These are phyloP conservation scores for Decapterus maruadsi DNA, from an alignment of 2,797 vertebrate genomes.

Conservation along the genomic window DNA sequence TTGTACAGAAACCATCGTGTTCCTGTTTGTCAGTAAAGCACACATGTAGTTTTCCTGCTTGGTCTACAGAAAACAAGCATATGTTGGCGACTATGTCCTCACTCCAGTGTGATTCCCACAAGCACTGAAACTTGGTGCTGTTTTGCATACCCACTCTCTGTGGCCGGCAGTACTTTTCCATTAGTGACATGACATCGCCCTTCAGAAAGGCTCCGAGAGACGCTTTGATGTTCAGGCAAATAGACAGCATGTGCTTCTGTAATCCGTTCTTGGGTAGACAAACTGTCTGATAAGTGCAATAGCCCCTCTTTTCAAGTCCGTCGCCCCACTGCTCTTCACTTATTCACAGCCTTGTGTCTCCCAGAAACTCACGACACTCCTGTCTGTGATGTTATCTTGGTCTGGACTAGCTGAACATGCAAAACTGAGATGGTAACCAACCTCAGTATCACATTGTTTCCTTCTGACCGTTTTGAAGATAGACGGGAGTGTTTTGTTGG, in stretches of 20 bases:
- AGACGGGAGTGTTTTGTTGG: neutral
- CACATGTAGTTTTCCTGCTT: neutral
- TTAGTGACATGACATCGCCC: slow-evolving; percentile 52
- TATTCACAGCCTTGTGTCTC: slow-evolving; percentile 1
- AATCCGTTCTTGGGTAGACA: neutral
- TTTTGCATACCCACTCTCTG: slow-evolving; percentile 67
- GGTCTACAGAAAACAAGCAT: neutral
- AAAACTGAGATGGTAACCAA: neutral
- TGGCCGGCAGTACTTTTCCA: slow-evolving; percentile 66
- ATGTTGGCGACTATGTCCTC: neutral
- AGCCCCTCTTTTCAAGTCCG: slow-evolving; percentile 1
- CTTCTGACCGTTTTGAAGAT: neutral
- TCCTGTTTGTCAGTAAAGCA: accelerated
- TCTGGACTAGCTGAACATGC: neutral
- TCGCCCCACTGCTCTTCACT: neutral
- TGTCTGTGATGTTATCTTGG: neutral
- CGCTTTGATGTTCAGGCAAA: slow-evolving; percentile 56
- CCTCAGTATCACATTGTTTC: neutral
- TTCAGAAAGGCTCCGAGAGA: slow-evolving; percentile 9
- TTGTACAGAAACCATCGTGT: neutral
- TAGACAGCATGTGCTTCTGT: slow-evolving; percentile 46
- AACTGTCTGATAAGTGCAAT: slow-evolving; percentile 32
- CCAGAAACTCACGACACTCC: neutral
- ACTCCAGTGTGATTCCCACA: neutral
- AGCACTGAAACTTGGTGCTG: slow-evolving; percentile 39